Evolutionary conservation across 2,113 vertebrate species (phyloP).

Genomic region (Cardinalis cardinalis): DNA sequence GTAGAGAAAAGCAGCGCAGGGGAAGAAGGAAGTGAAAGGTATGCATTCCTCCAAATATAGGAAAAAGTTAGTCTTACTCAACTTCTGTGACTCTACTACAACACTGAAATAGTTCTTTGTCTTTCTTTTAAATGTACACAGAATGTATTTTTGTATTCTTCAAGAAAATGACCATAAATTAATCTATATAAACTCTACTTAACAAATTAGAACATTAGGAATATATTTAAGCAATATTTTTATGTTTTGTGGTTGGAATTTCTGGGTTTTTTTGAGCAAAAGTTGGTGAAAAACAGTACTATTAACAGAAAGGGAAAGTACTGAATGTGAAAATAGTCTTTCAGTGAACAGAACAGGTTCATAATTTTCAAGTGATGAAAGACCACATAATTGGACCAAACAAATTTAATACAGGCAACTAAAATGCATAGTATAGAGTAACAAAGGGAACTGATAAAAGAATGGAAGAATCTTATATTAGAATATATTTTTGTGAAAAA

Average conservation of each 20-base stretch:
- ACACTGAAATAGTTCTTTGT: background rate
- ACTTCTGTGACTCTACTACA: background rate
- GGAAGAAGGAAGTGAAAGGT: background rate
- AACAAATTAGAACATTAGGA: background rate
- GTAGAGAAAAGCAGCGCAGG: background rate
- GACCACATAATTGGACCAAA: background rate
- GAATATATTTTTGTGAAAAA: background rate
- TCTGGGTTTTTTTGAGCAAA: background rate
- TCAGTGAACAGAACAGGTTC: background rate
- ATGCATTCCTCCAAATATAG: fast-evolving
- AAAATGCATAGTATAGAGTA: background rate
- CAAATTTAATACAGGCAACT: background rate
- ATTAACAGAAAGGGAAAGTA: background rate
- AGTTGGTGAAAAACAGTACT: background rate
- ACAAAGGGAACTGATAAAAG: background rate
- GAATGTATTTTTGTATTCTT: background rate
- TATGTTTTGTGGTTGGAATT: background rate
- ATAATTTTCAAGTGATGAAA: background rate
- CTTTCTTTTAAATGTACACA: background rate
- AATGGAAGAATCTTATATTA: background rate
- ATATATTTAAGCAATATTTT: background rate
- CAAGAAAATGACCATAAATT: background rate
- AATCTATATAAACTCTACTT: background rate
- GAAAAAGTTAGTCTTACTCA: background rate
- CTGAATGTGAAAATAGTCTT: background rate